These are phyloP conservation scores for Trematocara stigmaticum DNA, from an alignment of 2,113 vertebrate species.

Conservation along the genomic window DNA sequence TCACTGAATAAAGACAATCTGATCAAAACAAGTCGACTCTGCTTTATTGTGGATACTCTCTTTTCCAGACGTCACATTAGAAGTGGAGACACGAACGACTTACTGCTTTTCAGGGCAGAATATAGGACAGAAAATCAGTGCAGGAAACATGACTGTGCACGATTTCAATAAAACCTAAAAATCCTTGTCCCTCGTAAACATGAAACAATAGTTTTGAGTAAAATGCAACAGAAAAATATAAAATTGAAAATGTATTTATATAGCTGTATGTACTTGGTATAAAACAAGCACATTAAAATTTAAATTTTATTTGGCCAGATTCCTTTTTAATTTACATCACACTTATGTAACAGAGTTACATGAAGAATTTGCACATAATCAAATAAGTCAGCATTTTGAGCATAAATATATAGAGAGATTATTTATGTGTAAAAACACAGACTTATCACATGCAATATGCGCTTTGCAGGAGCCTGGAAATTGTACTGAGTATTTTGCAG, in stretches of 20 bases:
- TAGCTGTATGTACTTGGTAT: rapidly evolving
- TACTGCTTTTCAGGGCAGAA: neutral
- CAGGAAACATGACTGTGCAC: neutral
- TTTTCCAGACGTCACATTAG: rapidly evolving
- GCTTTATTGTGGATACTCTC: rapidly evolving
- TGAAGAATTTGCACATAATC: rapidly evolving
- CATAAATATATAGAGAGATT: neutral
- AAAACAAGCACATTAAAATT: neutral
- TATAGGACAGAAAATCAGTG: neutral
- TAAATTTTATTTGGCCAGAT: rapidly evolving
- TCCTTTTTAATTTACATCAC: neutral
- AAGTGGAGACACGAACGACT: neutral
- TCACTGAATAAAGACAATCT: constrained; percentile 69
- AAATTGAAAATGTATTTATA: neutral
- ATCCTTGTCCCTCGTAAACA: neutral
- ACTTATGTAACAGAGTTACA: rapidly evolving
- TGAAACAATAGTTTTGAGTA: neutral
- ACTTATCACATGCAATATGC: neutral
- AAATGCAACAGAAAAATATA: neutral
- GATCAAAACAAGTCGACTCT: neutral
- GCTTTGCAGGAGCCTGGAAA: neutral
- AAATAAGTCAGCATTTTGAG: neutral
- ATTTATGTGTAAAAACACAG: neutral
- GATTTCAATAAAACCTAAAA: neutral
- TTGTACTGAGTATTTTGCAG: neutral